phyloP scores from a whole-genome alignment of 2,888 invertebrate species.

The Elmis aenea region DNA sequence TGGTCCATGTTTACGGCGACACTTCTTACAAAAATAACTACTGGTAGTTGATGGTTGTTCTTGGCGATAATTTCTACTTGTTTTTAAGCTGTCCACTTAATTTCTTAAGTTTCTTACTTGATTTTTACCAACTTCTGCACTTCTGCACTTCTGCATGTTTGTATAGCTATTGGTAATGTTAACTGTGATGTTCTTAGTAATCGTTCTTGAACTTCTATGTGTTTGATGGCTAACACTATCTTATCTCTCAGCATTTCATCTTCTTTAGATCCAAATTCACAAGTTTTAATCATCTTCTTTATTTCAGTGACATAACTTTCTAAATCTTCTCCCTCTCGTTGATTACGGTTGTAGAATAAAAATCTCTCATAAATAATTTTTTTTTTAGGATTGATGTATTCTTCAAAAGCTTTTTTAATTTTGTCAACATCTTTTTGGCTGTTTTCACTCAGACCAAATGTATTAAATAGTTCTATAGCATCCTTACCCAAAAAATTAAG shows the following conservation, averaged over 20 bases:
- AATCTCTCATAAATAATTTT: conserved; percentile 2
- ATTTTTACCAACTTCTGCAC: not conserved
- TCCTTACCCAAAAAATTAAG: too few species aligned
- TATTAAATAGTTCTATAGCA: too few species aligned
- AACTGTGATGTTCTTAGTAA: conserved; percentile 1
- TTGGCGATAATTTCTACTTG: too few species aligned
- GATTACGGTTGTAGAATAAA: conserved; percentile 3
- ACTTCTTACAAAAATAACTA: conserved; percentile 16
- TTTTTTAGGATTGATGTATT: conserved; percentile 2
- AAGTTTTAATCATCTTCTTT: conserved; percentile 1
- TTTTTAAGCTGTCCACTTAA: not conserved
- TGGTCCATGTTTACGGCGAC: conserved; percentile 11
- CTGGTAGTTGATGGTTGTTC: not conserved
- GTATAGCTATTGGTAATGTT: conserved; percentile 1
- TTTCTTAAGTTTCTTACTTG: conserved; percentile 2
- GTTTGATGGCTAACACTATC: conserved; percentile 2
- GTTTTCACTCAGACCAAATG: too few species aligned
- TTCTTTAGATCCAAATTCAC: conserved; percentile 1
- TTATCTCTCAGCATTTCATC: conserved; percentile 3
- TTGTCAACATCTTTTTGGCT: not conserved
- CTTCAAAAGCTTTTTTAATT: conserved; percentile 2
- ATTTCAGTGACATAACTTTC: too few species aligned
- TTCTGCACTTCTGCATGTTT: conserved; percentile 3
- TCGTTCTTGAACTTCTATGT: conserved; percentile 4
- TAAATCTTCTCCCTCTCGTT: conserved; percentile 2